Percentiles rank a stretch among this genome's conserved stretches.
These are phyloP conservation scores for Drosophila persimilis DNA, from an alignment of 1,140 invertebrate genomes.

Conservation along the genomic window DNA sequence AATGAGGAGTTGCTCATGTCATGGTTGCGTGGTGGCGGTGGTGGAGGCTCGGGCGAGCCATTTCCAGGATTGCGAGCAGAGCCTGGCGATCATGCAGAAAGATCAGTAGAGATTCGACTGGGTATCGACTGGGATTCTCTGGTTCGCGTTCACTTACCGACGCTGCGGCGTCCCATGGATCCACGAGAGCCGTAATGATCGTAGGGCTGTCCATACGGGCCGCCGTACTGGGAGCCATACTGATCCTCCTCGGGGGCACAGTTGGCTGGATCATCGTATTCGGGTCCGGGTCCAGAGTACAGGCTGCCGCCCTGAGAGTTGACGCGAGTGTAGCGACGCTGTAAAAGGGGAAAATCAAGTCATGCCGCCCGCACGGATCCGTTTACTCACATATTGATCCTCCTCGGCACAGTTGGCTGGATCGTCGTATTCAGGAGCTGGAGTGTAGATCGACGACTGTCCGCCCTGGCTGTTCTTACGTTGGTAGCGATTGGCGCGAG, in stretches of 20 bases:
- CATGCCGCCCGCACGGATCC: too few species aligned
- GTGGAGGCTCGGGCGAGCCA: constrained; percentile 91
- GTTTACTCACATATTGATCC: constrained; percentile 88
- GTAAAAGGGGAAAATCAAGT: not conserved
- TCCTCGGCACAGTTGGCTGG: constrained; percentile 94
- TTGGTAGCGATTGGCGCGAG: constrained; percentile 89
- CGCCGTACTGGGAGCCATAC: constrained; percentile 92
- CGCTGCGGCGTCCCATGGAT: constrained; percentile 88
- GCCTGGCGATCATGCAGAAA: constrained; percentile 74
- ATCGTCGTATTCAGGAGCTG: constrained; percentile 93
- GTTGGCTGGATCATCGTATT: constrained; percentile 96
- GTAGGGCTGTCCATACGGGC: constrained; percentile 91
- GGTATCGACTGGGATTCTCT: not conserved
- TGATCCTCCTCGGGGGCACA: constrained; percentile 95
- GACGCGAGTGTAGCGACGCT: constrained; percentile 82
- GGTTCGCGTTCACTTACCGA: constrained; percentile 78
- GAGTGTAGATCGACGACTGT: constrained; percentile 88
- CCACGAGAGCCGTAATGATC: constrained; percentile 93
- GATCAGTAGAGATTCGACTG: not conserved
- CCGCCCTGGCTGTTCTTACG: constrained; percentile 87
- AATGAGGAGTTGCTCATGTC: constrained; percentile 90
- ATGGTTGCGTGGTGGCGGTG: constrained; percentile 89
- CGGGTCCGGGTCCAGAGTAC: constrained; percentile 86
- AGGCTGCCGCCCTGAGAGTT: constrained; percentile 82
- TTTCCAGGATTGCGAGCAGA: constrained; percentile 88